Evolutionary conservation across 2,113 vertebrate species (phyloP).

Genomic region (Centropristis striata): DNA sequence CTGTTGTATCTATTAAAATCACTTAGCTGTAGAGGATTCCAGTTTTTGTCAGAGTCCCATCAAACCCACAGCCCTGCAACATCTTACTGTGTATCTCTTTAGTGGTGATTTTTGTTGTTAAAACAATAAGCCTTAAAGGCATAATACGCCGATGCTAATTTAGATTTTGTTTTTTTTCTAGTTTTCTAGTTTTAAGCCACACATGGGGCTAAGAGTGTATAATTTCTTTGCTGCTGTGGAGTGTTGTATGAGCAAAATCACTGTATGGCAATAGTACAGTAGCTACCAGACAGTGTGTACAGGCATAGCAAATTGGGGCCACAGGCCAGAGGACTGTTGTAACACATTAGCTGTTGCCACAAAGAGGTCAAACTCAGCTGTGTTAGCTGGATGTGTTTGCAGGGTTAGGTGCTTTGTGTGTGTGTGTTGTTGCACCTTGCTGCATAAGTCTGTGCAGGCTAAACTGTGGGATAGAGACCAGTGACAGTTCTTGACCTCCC

Average conservation of each 20-base stretch:
- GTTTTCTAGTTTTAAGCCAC: too few species aligned
- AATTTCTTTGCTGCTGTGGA: constrained; percentile 9
- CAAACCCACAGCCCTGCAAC: constrained; percentile 16
- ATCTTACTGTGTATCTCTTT: background rate
- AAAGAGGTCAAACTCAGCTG: constrained; percentile 59
- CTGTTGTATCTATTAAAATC: constrained; percentile 40
- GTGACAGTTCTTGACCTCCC: constrained; percentile 46
- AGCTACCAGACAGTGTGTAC: constrained; percentile 37
- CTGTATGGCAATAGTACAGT: constrained; percentile 13
- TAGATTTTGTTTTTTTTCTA: too few species aligned
- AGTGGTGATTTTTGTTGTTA: constrained; percentile 14
- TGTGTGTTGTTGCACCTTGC: background rate
- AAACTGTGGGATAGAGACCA: constrained; percentile 23
- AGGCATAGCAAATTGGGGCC: constrained; percentile 67
- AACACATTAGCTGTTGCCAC: constrained; percentile 63
- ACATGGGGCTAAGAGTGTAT: background rate
- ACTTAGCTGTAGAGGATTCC: constrained; percentile 24
- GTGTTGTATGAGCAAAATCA: background rate
- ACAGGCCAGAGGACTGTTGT: constrained; percentile 65
- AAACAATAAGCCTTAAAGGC: constrained; percentile 5
- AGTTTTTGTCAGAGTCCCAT: background rate
- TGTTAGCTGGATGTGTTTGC: constrained; percentile 34
- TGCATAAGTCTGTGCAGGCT: constrained; percentile 13
- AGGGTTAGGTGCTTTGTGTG: constrained; percentile 15
- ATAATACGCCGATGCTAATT: too few species aligned